Conservation (phyloP, 2,113 vertebrate species). For the Oceanodroma tethys region DNA sequence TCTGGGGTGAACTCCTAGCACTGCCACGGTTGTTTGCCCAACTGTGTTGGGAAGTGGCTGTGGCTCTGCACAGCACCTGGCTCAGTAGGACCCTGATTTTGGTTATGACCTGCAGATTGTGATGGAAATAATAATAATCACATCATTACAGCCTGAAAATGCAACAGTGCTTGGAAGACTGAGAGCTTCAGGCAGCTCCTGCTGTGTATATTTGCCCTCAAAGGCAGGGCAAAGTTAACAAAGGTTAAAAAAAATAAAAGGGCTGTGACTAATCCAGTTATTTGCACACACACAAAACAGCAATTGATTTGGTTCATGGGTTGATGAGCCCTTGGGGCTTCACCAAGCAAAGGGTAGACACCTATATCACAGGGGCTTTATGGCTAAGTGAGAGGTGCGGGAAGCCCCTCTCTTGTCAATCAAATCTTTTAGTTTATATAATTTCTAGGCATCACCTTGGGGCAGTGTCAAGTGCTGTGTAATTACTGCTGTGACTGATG, state of each 20-base stretch:
- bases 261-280: neutral
- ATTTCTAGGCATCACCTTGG: neutral
- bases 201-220: neutral
- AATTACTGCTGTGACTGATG: neutral
- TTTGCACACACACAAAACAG: neutral
- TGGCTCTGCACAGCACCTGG: neutral
- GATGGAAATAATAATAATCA: neutral
- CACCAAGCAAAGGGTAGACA: neutral
- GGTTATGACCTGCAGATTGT: neutral
- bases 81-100: neutral
- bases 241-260: neutral
- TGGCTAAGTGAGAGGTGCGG: neutral
- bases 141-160: neutral
- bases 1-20: neutral
- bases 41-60: neutral
- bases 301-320: neutral
- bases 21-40: neutral
- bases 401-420: neutral
- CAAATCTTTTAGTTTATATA: neutral
- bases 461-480: neutral
- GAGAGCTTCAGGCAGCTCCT: neutral
- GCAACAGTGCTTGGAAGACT: neutral
- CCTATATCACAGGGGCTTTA: neutral
- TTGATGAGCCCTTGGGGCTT: neutral
- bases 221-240: neutral